Evolutionary conservation across 2,888 invertebrate genomes (phyloP).

Genomic region (Incurvaria masculella): DNA sequence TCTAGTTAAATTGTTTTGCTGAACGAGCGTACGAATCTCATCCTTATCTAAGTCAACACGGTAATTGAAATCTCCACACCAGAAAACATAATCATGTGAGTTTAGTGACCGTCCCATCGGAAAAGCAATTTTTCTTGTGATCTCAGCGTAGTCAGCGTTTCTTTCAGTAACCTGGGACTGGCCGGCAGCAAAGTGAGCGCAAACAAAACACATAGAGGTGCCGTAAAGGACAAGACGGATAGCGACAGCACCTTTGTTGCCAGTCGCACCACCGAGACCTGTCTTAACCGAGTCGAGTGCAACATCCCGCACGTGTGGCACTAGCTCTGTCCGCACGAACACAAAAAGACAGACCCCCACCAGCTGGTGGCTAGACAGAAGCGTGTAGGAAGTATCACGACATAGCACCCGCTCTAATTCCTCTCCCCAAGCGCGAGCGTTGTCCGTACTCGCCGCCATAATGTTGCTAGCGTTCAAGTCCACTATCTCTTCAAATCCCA

Average conservation of each 20-base stretch:
- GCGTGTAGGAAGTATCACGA: conserved; percentile 81
- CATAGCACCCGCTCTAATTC: conserved; percentile 91
- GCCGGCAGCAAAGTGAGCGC: conserved; percentile 98
- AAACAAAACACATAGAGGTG: conserved; percentile 95
- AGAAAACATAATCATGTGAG: conserved; percentile 97
- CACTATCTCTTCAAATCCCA: conserved; percentile 99
- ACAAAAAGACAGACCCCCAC: conserved; percentile 98
- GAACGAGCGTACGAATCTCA: conserved; percentile 82
- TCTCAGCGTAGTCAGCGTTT: conserved; percentile 96
- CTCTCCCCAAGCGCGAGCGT: conserved; percentile 93
- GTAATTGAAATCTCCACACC: conserved; percentile 99
- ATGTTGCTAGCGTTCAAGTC: conserved; percentile 98
- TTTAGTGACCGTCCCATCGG: conserved; percentile 90
- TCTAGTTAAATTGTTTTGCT: conserved; percentile 68
- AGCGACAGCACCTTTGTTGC: conserved; percentile 95
- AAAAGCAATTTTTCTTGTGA: conserved; percentile 85
- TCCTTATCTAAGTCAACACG: conserved; percentile 95
- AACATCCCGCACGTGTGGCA: conserved; percentile 88
- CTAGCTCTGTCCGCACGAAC: conserved; percentile 86
- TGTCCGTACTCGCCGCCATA: conserved; percentile 88
- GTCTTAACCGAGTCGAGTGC: conserved; percentile 97
- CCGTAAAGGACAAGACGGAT: conserved; percentile 90
- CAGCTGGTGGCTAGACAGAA: conserved; percentile 90
- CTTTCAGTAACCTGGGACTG: conserved; percentile 94
- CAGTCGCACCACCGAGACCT: conserved; percentile 95